Evolutionary conservation across 92 coral and sea anemone genomes (phyloP), one percentile per base, ranked within the genome.

Genomic region (Palythoa grandiflora): DNA sequence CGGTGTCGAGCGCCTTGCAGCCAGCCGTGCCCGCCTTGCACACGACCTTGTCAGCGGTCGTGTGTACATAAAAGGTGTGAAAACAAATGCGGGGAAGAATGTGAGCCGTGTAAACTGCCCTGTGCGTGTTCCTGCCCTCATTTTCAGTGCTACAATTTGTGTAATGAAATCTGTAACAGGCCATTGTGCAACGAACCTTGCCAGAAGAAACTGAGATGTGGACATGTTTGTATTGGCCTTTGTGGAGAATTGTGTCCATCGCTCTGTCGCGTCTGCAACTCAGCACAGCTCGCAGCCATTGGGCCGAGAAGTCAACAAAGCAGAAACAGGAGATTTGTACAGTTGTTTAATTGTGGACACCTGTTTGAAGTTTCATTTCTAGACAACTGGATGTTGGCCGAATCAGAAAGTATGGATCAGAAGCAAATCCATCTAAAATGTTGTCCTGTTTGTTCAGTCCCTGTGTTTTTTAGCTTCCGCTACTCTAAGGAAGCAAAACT

Each of bases 221-320:
- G 92, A 65, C 96, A 94, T 83, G 90, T 91, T 36, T 94, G 96
- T 68, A 89, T 92, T 75, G 97, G 97, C 7, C 79, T 94, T 40
- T 94, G 97, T 77, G 95, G 97, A 36, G 97, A 94, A 51, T 55
- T 75, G 83, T 94, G 97, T 21, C 95, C 97, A 5, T 90, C 83
- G 15, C 47, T 92, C 66, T 94, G 97, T 72, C 83, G 91, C 28
- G 72, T 73, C 50, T 94, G 97, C 44, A 73, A 92, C 40, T 35
- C 88, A 36, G 68, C 54, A 21, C 63, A 92, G 83, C 80, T 94
- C 1, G 91, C 90, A 37, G 81, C 94, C 16, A 76, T 94, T 52
- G 73, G 71, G 6, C 91, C 74, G 6, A 79, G 88, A 21, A 19
- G 75, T 54, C 71, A 70, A 28, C 83, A 61, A n/a, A 89, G 84